A percentile compares a stretch with the other conserved stretches of the same genome.
These are phyloP conservation scores for Hirudinaria manillensis DNA, from an alignment of 2,888 invertebrate species.

Conservation along the genomic window DNA sequence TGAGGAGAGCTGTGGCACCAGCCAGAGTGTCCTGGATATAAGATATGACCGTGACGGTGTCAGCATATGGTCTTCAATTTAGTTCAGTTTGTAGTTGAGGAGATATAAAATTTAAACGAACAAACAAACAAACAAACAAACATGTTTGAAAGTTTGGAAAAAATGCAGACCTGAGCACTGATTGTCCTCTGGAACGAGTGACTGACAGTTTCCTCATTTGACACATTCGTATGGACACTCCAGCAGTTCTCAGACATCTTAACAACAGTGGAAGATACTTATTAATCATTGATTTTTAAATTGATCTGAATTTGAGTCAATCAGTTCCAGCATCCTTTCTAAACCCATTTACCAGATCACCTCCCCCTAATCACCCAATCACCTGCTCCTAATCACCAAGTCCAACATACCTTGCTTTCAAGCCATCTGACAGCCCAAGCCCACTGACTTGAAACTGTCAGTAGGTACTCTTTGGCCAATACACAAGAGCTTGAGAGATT, in stretches of 20 bases:
- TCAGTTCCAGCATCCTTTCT: no score
- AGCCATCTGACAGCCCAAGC: constrained; percentile 59
- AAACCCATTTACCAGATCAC: no score
- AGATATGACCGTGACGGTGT: not conserved
- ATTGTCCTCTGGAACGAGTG: constrained; percentile 56
- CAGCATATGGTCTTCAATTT: not conserved
- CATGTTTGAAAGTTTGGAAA: not conserved
- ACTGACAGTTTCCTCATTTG: constrained; percentile 55
- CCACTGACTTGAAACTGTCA: constrained; percentile 54
- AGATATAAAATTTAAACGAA: no score
- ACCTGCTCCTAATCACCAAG: not conserved
- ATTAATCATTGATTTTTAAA: no score
- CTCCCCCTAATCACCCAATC: no score
- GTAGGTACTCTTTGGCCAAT: constrained; percentile 54
- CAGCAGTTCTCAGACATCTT: constrained; percentile 40
- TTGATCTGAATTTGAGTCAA: no score
- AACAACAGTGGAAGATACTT: no score
- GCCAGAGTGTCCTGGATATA: constrained; percentile 53
- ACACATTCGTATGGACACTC: constrained; percentile 45
- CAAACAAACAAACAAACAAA: no score
- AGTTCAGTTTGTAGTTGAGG: no score
- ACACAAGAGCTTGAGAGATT: constrained; percentile 52
- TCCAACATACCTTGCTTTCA: constrained; percentile 52
- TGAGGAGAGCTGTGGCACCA: constrained; percentile 56
- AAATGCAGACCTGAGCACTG: constrained; percentile 54